A percentile compares a stretch with the other conserved stretches of the same genome.
Conservation (phyloP, 2,113 vertebrate species). For the Piaya cayana region DNA sequence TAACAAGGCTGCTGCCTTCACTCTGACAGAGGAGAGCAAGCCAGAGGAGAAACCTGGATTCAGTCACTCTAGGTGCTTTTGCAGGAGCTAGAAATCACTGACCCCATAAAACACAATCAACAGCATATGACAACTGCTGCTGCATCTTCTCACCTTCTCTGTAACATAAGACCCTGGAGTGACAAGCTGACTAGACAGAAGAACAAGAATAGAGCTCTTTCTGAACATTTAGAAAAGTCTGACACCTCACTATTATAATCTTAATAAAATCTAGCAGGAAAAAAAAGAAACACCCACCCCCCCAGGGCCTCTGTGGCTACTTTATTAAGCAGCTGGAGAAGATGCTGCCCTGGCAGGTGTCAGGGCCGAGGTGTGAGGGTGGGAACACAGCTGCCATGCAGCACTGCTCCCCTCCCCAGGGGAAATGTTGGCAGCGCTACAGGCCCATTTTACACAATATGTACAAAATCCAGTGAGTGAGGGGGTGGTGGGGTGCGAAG, state of each 20-base stretch:
- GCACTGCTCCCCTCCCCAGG: fast-evolving
- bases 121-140: background rate
- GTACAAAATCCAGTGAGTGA: background rate
- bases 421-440: fast-evolving
- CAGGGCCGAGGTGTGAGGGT: fast-evolving
- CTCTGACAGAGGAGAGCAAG: background rate
- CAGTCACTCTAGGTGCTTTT: background rate
- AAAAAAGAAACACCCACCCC: background rate
- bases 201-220: background rate
- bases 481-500: fast-evolving
- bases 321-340: background rate
- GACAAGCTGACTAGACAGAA: background rate
- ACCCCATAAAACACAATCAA: background rate
- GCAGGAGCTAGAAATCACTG: background rate
- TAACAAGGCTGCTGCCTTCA: background rate
- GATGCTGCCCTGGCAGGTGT: background rate
- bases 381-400: fast-evolving
- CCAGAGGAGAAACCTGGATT: background rate
- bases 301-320: background rate
- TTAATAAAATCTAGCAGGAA: background rate
- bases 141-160: background rate
- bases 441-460: background rate
- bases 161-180: fast-evolving
- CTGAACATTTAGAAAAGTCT: background rate
- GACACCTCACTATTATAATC: background rate